Base-by-base conservation (phyloP, 2,888 invertebrate species). In the Sinelater perroti region DNA sequence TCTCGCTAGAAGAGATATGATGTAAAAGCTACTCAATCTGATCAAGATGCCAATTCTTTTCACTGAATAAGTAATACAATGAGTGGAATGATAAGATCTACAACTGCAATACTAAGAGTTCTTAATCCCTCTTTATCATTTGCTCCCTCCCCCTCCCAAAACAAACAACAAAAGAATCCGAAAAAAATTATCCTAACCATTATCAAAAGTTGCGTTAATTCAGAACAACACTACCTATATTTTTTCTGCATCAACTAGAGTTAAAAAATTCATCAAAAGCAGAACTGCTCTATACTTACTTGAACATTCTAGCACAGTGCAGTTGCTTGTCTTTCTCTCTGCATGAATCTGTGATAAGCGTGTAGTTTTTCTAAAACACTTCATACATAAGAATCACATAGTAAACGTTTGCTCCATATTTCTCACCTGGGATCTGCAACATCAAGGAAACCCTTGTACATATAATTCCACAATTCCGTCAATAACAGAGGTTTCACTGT, bases 381-480 rank as follows among this genome's bases (percentile, higher is more conserved):
- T 24, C 7, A 6, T 7, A 24, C n/a, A 24, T 24, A 7, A 24
- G 24, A 6, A 24, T 24, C 4, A 24, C 24, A 24, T 7, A 24
- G 24, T 24, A 10, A 1, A 16, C 8, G 1, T 7, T 3, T 14
- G 5, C 1, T 40, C 1, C 14, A 28, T n/a, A n/a, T n/a, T n/a
- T n/a, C 14, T 45, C 30, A 45, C 45, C 47, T 33, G 13, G 31
- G 20, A 11, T 47, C 47, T 3, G 13, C 7, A 18, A 10, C 17
- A 2, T 4, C 14, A 40, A 21, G 13, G 3, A 14, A 17, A 26
- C 26, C 57, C 8, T 58, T 55, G 47, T 26, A 53, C 3, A 63
- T 11, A 20, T 28, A 50, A 36, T 83, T 81, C 88, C 88, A 88
- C 35, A 85, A 81, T 72, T 88, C 87, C 72, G 85, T 78, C 3